Percentiles rank a stretch among this genome's conserved stretches.
These are phyloP conservation scores for Sympetrum striolatum DNA, from an alignment of 2,888 invertebrate species.

Conservation along the genomic window DNA sequence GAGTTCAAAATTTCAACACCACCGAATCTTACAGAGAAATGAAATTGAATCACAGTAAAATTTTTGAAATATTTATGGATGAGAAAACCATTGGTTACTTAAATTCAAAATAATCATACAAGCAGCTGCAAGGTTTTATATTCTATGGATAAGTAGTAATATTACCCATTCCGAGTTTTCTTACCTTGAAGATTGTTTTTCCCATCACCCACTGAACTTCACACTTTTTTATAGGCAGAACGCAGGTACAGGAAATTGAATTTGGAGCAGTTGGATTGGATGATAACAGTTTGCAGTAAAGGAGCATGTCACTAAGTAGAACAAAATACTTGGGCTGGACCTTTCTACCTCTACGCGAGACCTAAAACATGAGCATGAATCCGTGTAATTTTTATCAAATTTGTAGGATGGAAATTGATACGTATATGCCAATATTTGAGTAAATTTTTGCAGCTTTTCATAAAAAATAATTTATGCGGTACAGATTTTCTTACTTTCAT, in stretches of 20 bases:
- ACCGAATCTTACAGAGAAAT: no score
- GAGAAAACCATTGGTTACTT: no score
- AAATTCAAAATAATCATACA: no score
- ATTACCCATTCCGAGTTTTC: neutral
- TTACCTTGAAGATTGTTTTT: constrained; percentile 67
- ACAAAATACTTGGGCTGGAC: constrained; percentile 69
- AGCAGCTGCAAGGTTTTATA: no score
- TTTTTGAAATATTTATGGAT: no score
- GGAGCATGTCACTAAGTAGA: constrained; percentile 74
- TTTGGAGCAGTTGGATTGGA: constrained; percentile 65
- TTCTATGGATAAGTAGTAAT: no score
- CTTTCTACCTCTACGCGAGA: constrained; percentile 50
- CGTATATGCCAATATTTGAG: neutral
- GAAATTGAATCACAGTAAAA: no score
- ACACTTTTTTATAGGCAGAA: constrained; percentile 75
- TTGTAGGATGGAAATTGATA: neutral
- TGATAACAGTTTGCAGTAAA: constrained; percentile 73
- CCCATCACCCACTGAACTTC: constrained; percentile 67
- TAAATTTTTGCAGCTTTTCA: no score
- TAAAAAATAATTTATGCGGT: no score
- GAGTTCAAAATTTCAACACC: no score
- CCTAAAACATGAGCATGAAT: constrained; percentile 47
- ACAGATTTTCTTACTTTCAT: constrained; percentile 61
- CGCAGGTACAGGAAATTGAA: constrained; percentile 70
- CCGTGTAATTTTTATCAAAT: no score